Evolutionary conservation across 2,113 vertebrate genomes (phyloP).

Genomic region (Lucifuga dentata): DNA sequence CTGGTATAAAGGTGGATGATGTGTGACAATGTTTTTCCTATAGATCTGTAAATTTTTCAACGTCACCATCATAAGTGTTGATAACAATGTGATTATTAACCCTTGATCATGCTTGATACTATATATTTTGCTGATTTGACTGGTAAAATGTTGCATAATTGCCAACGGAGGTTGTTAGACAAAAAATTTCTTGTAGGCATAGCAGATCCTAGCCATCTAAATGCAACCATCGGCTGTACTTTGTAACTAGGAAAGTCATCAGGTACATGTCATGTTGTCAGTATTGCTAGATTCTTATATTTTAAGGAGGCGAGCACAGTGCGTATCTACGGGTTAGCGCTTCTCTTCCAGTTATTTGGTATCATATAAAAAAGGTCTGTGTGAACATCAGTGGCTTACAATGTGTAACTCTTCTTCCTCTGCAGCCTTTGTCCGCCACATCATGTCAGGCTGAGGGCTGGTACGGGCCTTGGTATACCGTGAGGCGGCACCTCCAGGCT

Average conservation of each 20-base stretch:
- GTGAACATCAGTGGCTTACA: conserved; percentile 40
- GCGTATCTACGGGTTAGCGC: too few relatives aligned
- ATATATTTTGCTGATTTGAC: background rate
- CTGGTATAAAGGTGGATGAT: background rate
- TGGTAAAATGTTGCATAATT: background rate
- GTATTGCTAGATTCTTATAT: too few relatives aligned
- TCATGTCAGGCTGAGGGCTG: conserved; percentile 83
- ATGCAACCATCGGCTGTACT: too few relatives aligned
- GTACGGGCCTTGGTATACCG: conserved; percentile 73
- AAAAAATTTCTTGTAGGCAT: too few relatives aligned
- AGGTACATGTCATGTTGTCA: too few relatives aligned
- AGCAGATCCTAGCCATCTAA: too few relatives aligned
- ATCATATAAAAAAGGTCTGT: conserved; percentile 13
- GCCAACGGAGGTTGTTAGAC: background rate
- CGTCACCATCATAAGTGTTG: conserved; percentile 1
- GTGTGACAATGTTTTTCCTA: background rate
- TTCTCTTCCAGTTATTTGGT: too few relatives aligned
- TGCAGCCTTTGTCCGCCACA: conserved; percentile 82
- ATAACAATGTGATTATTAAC: background rate
- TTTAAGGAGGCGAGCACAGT: too few relatives aligned
- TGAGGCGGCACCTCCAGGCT: conserved; percentile 68
- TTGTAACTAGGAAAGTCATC: too few relatives aligned
- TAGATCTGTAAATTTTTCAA: background rate
- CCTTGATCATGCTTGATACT: background rate
- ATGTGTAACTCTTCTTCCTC: conserved; percentile 77